Conservation (phyloP, 53 echinoderm and acorn worm genomes). For the Luidia sarsii region DNA sequence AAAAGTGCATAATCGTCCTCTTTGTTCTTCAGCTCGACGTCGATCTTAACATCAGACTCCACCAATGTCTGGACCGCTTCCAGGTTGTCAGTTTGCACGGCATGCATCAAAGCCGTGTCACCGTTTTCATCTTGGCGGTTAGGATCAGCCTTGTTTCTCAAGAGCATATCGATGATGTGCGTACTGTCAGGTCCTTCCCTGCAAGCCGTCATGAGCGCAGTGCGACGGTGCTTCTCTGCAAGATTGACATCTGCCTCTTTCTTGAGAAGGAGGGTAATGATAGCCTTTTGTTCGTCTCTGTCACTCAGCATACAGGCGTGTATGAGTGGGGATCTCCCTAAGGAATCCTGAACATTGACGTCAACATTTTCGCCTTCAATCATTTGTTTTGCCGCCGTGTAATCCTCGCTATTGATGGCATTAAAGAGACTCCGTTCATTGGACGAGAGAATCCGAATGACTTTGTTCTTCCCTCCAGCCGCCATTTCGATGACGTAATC, state of each 20-base stretch:
- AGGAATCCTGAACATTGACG: conserved; percentile 81
- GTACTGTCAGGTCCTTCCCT: conserved; percentile 66
- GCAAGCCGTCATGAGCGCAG: conserved; percentile 80
- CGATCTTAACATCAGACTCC: conserved; percentile 26
- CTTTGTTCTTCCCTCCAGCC: conserved; percentile 4
- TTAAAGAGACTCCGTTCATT: conserved; percentile 78
- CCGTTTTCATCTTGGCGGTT: conserved; percentile 87
- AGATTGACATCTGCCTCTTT: conserved; percentile 85
- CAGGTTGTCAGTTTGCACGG: conserved; percentile 79
- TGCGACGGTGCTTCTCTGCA: conserved; percentile 79
- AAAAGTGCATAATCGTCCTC: conserved; percentile 71
- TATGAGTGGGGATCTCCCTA: conserved; percentile 79
- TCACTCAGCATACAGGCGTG: conserved; percentile 63
- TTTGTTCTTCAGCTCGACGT: conserved; percentile 64
- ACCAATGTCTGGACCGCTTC: conserved; percentile 65
- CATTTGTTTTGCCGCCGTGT: conserved; percentile 51
- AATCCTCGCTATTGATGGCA: conserved; percentile 79
- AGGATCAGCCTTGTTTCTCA: conserved; percentile 57
- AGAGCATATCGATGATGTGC: conserved; percentile 60
- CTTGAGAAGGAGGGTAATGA: conserved; percentile 69
- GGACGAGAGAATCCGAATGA: conserved; percentile 44
- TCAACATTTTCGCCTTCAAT: conserved; percentile 69
- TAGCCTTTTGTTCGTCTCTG: conserved; percentile 30
- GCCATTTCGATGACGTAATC: background rate
- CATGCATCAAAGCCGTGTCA: conserved; percentile 87